Conservation (phyloP, 2,797 vertebrate species). For the Melanotaenia nigrans region DNA sequence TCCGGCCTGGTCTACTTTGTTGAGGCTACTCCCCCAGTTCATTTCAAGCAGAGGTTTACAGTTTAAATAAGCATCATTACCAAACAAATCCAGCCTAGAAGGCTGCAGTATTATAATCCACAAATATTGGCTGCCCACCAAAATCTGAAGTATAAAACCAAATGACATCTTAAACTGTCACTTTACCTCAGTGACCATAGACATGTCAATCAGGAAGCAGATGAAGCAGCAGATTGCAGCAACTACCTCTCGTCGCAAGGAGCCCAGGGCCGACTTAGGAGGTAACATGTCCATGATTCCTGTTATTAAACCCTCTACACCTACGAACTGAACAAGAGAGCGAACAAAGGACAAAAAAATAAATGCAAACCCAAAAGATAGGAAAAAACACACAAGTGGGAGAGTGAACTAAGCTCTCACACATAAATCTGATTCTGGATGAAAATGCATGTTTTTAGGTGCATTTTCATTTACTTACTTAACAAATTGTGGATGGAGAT, state of each 20-base stretch:
- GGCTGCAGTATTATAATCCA: background rate
- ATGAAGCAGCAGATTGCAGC: conserved; percentile 86
- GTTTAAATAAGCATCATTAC: background rate
- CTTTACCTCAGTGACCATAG: conserved; percentile 87
- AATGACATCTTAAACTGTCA: conserved; percentile 1
- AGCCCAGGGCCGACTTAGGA: conserved; percentile 78
- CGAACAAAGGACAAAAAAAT: background rate
- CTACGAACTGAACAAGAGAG: conserved; percentile 82
- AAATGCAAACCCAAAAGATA: background rate
- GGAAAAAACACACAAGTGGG: conserved; percentile 1
- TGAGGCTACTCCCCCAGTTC: conserved; percentile 25
- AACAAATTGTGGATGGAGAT: background rate
- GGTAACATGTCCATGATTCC: conserved; percentile 88
- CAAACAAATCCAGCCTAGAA: background rate
- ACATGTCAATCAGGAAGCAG: conserved; percentile 88
- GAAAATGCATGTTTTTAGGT: background rate
- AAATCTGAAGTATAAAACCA: background rate
- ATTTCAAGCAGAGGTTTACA: conserved; percentile 2
- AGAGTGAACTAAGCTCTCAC: background rate
- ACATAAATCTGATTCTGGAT: background rate
- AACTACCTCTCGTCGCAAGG: conserved; percentile 84
- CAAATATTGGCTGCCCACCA: background rate
- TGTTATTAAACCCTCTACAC: conserved; percentile 88
- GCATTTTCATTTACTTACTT: background rate
- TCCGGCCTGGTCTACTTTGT: conserved; percentile 9